phyloP scores from a whole-genome alignment of 2,113 vertebrate genomes.

The Crotalus horridus region DNA sequence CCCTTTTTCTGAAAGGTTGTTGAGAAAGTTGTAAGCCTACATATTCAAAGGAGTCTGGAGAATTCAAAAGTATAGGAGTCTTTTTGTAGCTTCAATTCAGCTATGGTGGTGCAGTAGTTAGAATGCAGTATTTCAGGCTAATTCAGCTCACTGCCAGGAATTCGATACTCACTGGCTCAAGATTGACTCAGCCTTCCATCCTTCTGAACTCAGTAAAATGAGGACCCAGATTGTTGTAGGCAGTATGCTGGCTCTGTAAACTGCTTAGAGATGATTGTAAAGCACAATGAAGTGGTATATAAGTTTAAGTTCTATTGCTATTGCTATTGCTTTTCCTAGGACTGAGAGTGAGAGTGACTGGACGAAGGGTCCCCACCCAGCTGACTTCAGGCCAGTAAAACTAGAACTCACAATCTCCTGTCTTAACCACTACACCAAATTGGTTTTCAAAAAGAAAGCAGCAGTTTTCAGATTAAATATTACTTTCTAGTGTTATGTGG shows the following conservation, averaged over 20 bases:
- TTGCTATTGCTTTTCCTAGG: background rate
- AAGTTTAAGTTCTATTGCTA: background rate
- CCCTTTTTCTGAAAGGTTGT: background rate
- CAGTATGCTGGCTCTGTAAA: background rate
- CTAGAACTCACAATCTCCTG: background rate
- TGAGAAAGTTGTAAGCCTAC: background rate
- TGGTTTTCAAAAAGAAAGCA: background rate
- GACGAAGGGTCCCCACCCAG: background rate
- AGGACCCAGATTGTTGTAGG: background rate
- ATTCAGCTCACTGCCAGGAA: background rate
- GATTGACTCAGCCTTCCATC: background rate
- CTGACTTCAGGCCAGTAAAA: background rate
- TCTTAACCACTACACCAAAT: background rate
- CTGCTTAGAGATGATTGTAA: background rate
- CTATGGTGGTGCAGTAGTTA: background rate
- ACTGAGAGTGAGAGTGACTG: background rate
- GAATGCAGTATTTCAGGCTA: background rate
- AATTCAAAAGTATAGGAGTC: background rate
- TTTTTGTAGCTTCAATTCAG: background rate
- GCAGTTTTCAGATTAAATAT: background rate
- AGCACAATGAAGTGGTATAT: background rate
- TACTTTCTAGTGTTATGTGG: background rate
- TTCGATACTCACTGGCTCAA: background rate
- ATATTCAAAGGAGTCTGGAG: background rate
- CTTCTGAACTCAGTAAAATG: background rate